Percentiles rank a stretch among this genome's conserved stretches.
Conservation (phyloP, 2,888 invertebrate species). For the Drosophila setosimentum region DNA sequence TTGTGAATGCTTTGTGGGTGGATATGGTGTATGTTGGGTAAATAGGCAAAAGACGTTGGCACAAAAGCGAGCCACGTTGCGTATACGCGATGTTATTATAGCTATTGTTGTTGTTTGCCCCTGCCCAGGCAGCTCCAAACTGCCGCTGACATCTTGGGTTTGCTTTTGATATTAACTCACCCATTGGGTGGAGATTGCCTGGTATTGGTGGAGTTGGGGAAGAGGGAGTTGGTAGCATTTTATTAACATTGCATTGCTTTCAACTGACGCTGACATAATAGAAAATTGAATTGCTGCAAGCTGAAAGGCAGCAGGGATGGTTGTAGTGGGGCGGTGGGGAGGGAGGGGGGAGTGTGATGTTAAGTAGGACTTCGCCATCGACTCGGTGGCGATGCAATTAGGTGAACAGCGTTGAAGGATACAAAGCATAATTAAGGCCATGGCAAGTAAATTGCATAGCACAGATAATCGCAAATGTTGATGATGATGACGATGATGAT, state of each 20-base stretch:
- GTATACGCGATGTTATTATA: conserved; percentile 59
- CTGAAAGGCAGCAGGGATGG: not conserved
- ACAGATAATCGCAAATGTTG: conserved; percentile 39
- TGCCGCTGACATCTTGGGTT: conserved; percentile 64
- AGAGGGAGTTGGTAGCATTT: conserved; percentile 41
- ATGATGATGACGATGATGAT: conserved; percentile 18
- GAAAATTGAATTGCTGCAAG: conserved; percentile 77
- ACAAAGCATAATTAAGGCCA: conserved; percentile 73
- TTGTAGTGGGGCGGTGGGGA: not conserved
- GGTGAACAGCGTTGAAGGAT: conserved; percentile 68
- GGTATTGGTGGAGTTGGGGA: too few species aligned
- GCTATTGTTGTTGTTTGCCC: not conserved
- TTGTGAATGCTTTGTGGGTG: conserved; percentile 36
- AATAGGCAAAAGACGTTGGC: conserved; percentile 63
- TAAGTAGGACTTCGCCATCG: not conserved
- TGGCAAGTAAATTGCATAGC: conserved; percentile 37
- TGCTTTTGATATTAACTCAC: conserved; percentile 55
- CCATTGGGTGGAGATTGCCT: not conserved
- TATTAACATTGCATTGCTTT: conserved; percentile 78
- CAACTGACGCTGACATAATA: conserved; percentile 72
- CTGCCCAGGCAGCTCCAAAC: conserved; percentile 12
- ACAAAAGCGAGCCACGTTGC: conserved; percentile 75
- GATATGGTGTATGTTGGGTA: conserved; percentile 33
- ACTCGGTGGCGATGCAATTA: conserved; percentile 66
- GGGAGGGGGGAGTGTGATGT: too few species aligned